Conservation (phyloP, 2,113 vertebrate genomes). For the Spea multiplicata region DNA sequence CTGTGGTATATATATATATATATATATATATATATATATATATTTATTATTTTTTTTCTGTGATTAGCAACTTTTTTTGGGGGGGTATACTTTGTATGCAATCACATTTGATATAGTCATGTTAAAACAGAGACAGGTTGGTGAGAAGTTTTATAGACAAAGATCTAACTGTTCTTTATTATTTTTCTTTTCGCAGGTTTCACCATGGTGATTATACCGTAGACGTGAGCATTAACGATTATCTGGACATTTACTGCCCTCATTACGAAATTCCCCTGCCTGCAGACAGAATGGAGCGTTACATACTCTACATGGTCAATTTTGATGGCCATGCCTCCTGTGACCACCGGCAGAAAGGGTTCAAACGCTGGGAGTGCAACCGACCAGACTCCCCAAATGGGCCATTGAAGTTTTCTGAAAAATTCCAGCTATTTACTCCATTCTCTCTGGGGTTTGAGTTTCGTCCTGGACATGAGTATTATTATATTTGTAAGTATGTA, state of each 20-base stretch:
- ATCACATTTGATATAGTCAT: no score
- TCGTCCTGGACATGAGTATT: constrained; percentile 89
- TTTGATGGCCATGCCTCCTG: constrained; percentile 85
- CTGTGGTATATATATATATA: no score
- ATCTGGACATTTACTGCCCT: constrained; percentile 95
- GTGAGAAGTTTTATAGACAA: not conserved
- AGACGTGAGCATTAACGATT: constrained; percentile 95
- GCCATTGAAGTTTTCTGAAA: constrained; percentile 92
- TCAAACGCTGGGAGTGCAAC: constrained; percentile 97
- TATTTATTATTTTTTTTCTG: no score
- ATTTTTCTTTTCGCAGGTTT: constrained; percentile 68
- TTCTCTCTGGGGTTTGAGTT: constrained; percentile 97
- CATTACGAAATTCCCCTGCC: constrained; percentile 82
- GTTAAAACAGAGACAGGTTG: not conserved
- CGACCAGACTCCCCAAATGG: constrained; percentile 81
- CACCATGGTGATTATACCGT: constrained; percentile 84
- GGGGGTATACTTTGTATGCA: no score
- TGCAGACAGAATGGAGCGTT: constrained; percentile 77
- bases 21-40: no score
- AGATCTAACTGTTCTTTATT: not conserved
- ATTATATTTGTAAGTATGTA: constrained; percentile 88
- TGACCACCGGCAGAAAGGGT: constrained; percentile 83
- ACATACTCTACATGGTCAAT: constrained; percentile 94
- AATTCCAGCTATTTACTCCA: constrained; percentile 96
- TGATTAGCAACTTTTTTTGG: no score